Evolutionary conservation across 2,797 vertebrate genomes (phyloP).

Genomic region (Hephaestus fuliginosus): DNA sequence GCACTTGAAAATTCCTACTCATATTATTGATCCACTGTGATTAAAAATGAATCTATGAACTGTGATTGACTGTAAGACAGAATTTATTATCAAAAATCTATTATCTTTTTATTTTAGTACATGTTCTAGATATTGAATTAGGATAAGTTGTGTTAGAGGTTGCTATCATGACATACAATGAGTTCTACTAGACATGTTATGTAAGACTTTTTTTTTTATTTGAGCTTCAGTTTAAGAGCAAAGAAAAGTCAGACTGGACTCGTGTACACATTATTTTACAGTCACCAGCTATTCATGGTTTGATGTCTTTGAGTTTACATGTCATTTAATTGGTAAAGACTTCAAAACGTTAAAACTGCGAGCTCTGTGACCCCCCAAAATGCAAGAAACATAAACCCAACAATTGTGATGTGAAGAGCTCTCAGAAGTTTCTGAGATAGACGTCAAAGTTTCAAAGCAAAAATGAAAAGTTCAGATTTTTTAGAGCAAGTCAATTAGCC

Average conservation of each 20-base stretch:
- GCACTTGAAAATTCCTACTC: too few species aligned
- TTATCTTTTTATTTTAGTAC: too few species aligned
- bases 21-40: too few species aligned
- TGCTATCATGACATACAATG: neutral
- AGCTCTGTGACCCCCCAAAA: neutral
- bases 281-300: neutral
- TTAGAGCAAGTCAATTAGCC: neutral
- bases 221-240: neutral
- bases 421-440: neutral
- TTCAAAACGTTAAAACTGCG: too few species aligned
- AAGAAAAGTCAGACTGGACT: neutral
- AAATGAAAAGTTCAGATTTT: neutral
- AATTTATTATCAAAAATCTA: too few species aligned
- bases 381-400: neutral
- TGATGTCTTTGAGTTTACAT: too few species aligned
- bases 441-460: neutral
- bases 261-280: neutral
- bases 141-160: neutral
- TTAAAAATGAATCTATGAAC: too few species aligned
- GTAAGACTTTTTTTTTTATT: neutral
- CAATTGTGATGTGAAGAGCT: neutral
- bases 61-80: too few species aligned
- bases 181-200: neutral
- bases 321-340: too few species aligned
- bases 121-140: neutral